Evolutionary conservation across 1,140 invertebrate genomes (phyloP), one percentile per base, ranked within the genome.

Genomic region (Micrasema minimum): DNA sequence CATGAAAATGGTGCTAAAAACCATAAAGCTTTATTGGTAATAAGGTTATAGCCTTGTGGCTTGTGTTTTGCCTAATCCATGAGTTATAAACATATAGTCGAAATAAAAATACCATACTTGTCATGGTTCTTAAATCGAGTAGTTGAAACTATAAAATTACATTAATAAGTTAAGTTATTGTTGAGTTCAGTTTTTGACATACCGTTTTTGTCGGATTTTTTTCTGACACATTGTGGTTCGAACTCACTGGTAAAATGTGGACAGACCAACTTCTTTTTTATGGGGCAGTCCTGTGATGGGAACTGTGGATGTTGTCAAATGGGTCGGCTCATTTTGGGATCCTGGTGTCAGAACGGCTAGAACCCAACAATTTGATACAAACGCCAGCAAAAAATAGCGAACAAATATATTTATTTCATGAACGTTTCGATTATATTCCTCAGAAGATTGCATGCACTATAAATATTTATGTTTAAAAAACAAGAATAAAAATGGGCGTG

Each of bases 311-410:
- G 76, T 97, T 97, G 80, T 97, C 95, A 79, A 97, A 97, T 0
- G 96, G 96, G 85, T 97, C 95, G 0, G 90, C 90, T 81, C 95
- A 97, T 84, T 95, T n/a, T 93, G 9, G 93, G 93, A 85, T 97
- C 95, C n/a, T n/a, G 55, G 88, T 88, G 78, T 93, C 92, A 2
- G 94, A 96, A 76, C 94, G 89, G 74, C 96, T 97, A n/a, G n/a
- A 18, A 90, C 90, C 94, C 94, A 97, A 78, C 96, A 97, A n/a
- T 87, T 96, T 96, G 38, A 97, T 96, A 67, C 87, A 82, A 12
- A 81, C 79, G 61, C 84, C 92, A 93, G 77, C 62, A 86, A 86
- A 78, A 23, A 41, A 51, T n/a, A 48, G 7, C n/a, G 26, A 37
- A 53, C 35, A 66, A 66, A 16, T 45, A 22, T 38, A 71, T 7